These are phyloP conservation scores for Rhagoletis pomonella DNA, from an alignment of 1,140 invertebrate species.

Conservation along the genomic window DNA sequence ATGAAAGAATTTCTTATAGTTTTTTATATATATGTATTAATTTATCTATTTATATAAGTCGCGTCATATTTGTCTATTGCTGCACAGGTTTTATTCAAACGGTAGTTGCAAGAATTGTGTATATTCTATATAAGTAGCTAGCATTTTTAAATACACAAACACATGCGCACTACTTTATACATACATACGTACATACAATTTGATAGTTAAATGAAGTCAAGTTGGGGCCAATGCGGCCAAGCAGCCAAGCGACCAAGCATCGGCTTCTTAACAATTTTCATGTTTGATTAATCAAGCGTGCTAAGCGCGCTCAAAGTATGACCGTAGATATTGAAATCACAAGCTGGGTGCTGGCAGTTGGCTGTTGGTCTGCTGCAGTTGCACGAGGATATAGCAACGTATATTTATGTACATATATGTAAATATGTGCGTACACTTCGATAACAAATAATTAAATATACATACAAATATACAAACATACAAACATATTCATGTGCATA, in stretches of 20 bases:
- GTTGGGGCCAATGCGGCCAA: slow-evolving; percentile 30
- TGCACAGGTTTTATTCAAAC: neutral
- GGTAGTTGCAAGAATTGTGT: neutral
- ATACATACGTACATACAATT: neutral
- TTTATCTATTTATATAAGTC: neutral
- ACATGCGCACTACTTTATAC: neutral
- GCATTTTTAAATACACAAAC: neutral
- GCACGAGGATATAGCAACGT: neutral
- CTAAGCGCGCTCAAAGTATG: neutral
- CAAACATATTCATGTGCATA: neutral
- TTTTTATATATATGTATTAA: neutral
- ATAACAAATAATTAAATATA: neutral
- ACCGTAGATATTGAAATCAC: neutral
- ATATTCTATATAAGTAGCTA: neutral
- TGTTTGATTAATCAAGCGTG: slow-evolving; percentile 50
- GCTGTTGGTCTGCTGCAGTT: neutral
- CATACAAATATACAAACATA: neutral
- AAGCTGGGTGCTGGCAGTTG: neutral
- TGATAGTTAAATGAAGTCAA: slow-evolving; percentile 28
- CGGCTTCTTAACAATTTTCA: neutral
- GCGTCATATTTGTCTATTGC: neutral
- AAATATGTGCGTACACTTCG: neutral
- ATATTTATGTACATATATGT: neutral
- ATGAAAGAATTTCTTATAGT: neutral
- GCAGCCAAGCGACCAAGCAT: neutral